phyloP scores from a whole-genome alignment of 2,888 invertebrate species.

The Ophion slaviceki region DNA sequence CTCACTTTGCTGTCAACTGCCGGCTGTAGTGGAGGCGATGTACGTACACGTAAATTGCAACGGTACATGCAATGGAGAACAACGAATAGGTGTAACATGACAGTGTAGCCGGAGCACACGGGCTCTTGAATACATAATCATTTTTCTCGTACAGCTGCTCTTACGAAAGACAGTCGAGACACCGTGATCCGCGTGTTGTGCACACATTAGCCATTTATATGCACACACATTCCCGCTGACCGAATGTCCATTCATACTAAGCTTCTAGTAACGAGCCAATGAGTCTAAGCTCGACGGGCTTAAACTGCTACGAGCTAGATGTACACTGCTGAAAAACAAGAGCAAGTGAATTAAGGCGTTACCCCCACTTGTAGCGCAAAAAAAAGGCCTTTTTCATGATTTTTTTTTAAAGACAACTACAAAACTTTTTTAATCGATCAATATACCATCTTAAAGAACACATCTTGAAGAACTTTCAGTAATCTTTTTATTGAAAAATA shows the following conservation, averaged over 20 bases:
- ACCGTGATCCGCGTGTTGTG: constrained; percentile 56
- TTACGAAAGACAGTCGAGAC: constrained; percentile 52
- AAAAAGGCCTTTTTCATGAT: too few relatives aligned
- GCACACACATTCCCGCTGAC: constrained; percentile 1
- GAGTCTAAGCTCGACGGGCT: neutral
- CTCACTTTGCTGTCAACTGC: constrained; percentile 31
- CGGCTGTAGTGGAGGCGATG: neutral
- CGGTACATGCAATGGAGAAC: constrained; percentile 13
- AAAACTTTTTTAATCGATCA: too few relatives aligned
- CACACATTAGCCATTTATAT: constrained; percentile 46
- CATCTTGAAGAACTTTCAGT: too few relatives aligned
- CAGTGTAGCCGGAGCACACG: constrained; percentile 32
- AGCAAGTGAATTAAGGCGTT: neutral
- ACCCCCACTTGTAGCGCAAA: too few relatives aligned
- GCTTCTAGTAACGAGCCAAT: constrained; percentile 14
- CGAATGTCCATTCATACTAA: constrained; percentile 54
- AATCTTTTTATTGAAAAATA: too few relatives aligned
- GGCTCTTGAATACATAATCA: constrained; percentile 58
- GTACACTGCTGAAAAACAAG: neutral
- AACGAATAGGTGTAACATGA: constrained; percentile 45
- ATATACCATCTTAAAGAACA: too few relatives aligned
- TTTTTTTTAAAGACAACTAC: too few relatives aligned
- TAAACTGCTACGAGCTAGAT: neutral
- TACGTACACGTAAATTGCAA: constrained; percentile 15
- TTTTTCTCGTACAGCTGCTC: constrained; percentile 40